Evolutionary conservation across 2,113 vertebrate species (phyloP), one percentile per base, ranked within the genome.

Genomic region (Ardeotis arabs): DNA sequence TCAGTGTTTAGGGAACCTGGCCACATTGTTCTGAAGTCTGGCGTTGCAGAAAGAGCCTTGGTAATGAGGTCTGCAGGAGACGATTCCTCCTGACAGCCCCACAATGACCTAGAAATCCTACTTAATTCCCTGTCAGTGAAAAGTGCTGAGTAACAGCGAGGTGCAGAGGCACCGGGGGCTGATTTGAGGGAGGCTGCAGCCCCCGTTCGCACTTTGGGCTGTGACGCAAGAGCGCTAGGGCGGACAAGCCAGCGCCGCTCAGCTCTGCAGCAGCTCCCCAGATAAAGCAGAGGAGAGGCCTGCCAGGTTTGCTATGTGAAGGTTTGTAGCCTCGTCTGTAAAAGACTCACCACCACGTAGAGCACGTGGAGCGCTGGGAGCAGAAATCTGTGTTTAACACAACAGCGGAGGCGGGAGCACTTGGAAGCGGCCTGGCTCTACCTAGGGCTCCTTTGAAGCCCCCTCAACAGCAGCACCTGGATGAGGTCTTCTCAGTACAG

Each of bases 51-150:
- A 91, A 91, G 66, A 87, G 93, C 87, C 89, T 89, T 62, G 91
- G 78, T 96, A 96, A 96, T 96, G 95, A 96, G 95, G 91, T 84
- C 94, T 96, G 53, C 84, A 79, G 91, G 95, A 96, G 96, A 93
- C 73, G 31, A 96, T 96, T 91, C 95, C 95, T 96, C 87, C 94
- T 96, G 96, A 96, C 96, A 96, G 94, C 62, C 91, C 84, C 95
- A 97, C 96, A 96, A 94, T 97, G 95, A 95, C 94, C 96, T 77
- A 93, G 96, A 96, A 96, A 97, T 96, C 96, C 95, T 76, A 85
- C 89, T 97, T 96, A 97, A 97, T 95, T 92, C 95, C 94, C 96
- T 80, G 93, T 59, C 96, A 95, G 87, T 6, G 91, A 77, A 90
- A 96, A 94, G 81, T 85, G 96, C 96, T 96, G 96, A 96, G 90